phyloP scores from a whole-genome alignment of 2,888 invertebrate genomes.

The Hemithea aestivaria region DNA sequence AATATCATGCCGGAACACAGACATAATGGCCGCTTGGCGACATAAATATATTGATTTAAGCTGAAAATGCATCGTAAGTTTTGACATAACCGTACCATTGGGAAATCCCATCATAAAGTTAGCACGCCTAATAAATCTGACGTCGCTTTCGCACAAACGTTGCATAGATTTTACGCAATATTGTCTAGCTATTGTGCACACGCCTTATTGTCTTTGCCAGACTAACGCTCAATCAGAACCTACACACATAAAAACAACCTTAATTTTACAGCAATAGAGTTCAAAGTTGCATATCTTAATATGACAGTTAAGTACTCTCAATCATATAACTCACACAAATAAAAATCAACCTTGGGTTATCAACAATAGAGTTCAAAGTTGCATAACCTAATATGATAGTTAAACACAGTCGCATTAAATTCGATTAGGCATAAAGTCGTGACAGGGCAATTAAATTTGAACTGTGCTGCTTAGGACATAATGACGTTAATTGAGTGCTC shows the following conservation, averaged over 20 bases:
- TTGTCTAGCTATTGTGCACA: constrained; percentile 45
- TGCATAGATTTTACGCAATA: constrained; percentile 48
- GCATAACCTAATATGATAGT: constrained; percentile 28
- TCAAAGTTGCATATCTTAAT: constrained; percentile 3
- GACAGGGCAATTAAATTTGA: constrained; percentile 35
- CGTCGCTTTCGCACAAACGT: constrained; percentile 16
- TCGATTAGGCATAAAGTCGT: constrained; percentile 37
- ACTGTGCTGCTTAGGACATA: constrained; percentile 28
- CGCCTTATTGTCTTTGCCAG: constrained; percentile 45
- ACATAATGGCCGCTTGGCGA: no score
- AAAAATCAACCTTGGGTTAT: constrained; percentile 15
- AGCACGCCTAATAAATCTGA: constrained; percentile 25
- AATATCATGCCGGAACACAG: no score
- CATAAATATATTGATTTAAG: no score
- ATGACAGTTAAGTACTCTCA: constrained; percentile 35
- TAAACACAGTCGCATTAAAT: constrained; percentile 46
- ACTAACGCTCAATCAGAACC: constrained; percentile 31
- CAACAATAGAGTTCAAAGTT: constrained; percentile 6
- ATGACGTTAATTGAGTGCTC: constrained; percentile 37
- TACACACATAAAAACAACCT: constrained; percentile 20
- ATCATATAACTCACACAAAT: constrained; percentile 30
- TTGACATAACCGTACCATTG: no score
- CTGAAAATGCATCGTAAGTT: no score
- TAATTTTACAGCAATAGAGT: constrained; percentile 7
- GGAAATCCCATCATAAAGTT: no score